phyloP scores from a whole-genome alignment of 2,797 vertebrate genomes.

The Hylomyscus alleni region DNA sequence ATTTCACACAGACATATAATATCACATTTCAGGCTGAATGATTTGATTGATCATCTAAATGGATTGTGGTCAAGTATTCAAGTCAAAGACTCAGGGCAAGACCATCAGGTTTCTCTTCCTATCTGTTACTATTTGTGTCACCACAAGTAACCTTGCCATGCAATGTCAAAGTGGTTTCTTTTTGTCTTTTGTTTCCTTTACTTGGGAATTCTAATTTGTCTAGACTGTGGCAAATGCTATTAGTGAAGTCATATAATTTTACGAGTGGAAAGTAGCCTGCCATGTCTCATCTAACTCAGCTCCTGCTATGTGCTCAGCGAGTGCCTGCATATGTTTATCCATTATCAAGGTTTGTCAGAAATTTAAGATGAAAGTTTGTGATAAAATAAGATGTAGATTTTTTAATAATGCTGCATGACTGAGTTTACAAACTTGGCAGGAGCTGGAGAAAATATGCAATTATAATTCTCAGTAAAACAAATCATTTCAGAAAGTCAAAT shows the following conservation, averaged over 20 bases:
- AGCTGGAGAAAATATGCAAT: constrained; percentile 50
- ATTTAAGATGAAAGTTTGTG: constrained; percentile 34
- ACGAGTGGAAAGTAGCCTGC: constrained; percentile 56
- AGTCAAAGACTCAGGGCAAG: constrained; percentile 23
- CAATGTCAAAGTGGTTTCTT: constrained; percentile 57
- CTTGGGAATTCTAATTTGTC: constrained; percentile 77
- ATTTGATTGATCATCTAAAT: constrained; percentile 62
- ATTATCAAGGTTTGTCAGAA: constrained; percentile 56
- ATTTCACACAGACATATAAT: not conserved
- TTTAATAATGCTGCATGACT: constrained; percentile 31
- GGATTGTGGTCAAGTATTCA: not conserved
- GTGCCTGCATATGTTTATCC: not conserved
- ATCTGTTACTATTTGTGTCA: constrained; percentile 31
- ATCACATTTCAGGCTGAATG: constrained; percentile 31
- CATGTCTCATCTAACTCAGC: constrained; percentile 64
- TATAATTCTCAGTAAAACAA: constrained; percentile 66
- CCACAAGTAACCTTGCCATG: constrained; percentile 38
- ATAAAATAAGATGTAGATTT: constrained; percentile 64
- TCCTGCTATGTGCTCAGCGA: constrained; percentile 44
- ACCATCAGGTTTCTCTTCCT: constrained; percentile 34
- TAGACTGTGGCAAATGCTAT: constrained; percentile 55
- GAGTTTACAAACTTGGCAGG: constrained; percentile 49
- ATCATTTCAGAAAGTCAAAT: constrained; percentile 52
- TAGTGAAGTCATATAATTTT: constrained; percentile 78
- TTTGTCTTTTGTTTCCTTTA: not conserved